phyloP scores from a whole-genome alignment of 2,888 invertebrate species.

The Matsumyia berberina region DNA sequence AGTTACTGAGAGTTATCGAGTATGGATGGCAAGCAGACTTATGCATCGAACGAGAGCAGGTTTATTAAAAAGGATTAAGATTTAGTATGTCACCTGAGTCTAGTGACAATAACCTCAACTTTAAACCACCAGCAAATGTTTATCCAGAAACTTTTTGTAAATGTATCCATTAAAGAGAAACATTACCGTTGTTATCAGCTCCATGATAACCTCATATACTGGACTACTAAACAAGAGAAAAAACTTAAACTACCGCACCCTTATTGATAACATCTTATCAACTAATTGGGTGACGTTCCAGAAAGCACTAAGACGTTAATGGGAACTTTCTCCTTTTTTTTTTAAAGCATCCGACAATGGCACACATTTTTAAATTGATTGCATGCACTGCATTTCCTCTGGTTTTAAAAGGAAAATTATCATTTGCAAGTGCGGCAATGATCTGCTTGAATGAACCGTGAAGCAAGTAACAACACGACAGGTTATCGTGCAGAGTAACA shows the following conservation, averaged over 20 bases:
- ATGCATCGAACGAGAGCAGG: too few relatives aligned
- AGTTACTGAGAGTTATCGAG: too few relatives aligned
- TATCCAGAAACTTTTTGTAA: too few relatives aligned
- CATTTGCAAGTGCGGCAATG: not conserved
- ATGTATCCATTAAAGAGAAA: not conserved
- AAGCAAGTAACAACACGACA: not conserved
- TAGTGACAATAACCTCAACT: too few relatives aligned
- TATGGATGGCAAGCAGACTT: too few relatives aligned
- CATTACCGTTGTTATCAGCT: not conserved
- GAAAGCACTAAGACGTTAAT: not conserved
- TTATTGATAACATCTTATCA: conserved; percentile 12
- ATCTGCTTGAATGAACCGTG: not conserved
- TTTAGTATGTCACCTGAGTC: too few relatives aligned
- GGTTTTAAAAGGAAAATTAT: not conserved
- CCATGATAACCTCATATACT: not conserved
- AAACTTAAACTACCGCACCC: conserved; percentile 10
- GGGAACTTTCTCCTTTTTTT: not conserved
- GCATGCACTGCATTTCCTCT: not conserved
- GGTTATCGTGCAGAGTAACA: not conserved
- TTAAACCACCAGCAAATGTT: too few relatives aligned
- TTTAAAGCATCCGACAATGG: not conserved
- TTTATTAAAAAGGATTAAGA: too few relatives aligned
- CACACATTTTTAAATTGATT: not conserved
- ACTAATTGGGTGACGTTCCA: not conserved
- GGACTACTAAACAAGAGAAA: not conserved